Conservation (phyloP, 1,140 invertebrate genomes). For the Ptiloglossa arizonensis region DNA sequence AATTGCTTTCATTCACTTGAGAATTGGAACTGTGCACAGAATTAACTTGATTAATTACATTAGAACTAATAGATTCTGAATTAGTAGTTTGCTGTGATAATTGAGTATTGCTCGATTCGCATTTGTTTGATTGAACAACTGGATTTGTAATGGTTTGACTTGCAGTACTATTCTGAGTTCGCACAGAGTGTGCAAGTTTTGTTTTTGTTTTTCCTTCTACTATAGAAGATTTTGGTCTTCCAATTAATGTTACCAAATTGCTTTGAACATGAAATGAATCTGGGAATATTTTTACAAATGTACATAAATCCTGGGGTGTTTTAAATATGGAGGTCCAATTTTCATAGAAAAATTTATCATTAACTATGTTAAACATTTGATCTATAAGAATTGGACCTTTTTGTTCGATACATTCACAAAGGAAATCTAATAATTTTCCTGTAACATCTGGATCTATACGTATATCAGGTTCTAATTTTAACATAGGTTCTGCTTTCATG, state of each 20-base stretch:
- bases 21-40: conserved; percentile 40
- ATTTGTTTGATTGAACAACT: conserved; percentile 30
- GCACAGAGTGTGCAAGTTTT: conserved; percentile 52
- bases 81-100: conserved; percentile 1
- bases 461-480: conserved; percentile 85
- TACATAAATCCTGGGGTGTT: conserved; percentile 91
- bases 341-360: conserved; percentile 89
- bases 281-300: conserved; percentile 94
- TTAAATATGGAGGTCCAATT: conserved; percentile 93
- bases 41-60: conserved; percentile 77
- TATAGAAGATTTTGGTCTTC: conserved; percentile 83
- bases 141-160: conserved; percentile 35
- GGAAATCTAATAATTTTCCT: conserved; percentile 89
- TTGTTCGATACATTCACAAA: conserved; percentile 88
- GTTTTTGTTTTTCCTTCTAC: conserved; percentile 43
- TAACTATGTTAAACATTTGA: conserved; percentile 91
- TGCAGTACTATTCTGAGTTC: conserved; percentile 70
- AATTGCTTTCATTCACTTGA: conserved; percentile 65
- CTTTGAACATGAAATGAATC: conserved; percentile 95
- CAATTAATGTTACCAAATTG: conserved; percentile 91
- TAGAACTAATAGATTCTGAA: conserved; percentile 38
- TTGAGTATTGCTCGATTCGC: conserved; percentile 39
- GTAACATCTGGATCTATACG: conserved; percentile 91
- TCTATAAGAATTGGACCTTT: conserved; percentile 92
- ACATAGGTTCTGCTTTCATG: conserved; percentile 79